Conservation (phyloP, 1,140 invertebrate genomes). For the Dreissena polymorpha region DNA sequence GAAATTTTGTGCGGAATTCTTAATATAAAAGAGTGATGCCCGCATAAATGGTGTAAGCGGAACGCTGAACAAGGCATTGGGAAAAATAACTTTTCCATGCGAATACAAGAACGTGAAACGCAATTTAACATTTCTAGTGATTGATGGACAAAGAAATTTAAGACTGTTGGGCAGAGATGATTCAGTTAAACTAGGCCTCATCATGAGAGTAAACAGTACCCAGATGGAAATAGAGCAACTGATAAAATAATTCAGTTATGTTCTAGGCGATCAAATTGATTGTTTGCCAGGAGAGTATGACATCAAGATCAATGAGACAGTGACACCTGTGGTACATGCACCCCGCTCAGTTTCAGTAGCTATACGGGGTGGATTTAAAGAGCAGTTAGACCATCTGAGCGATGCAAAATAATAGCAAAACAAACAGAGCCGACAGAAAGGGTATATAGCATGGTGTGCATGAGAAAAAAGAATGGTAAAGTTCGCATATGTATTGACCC, state of each 20-base stretch:
- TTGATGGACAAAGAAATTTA: conserved; percentile 7
- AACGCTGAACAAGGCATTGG: conserved; percentile 15
- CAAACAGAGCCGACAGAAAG: conserved; percentile 53
- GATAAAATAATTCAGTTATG: conserved; percentile 24
- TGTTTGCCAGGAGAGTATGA: conserved; percentile 43
- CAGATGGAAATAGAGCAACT: conserved; percentile 24
- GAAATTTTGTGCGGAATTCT: background rate
- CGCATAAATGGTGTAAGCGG: conserved; percentile 47
- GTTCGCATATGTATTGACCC: conserved; percentile 81
- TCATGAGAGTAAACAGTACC: background rate
- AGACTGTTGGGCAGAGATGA: conserved; percentile 12
- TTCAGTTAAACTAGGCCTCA: conserved; percentile 11
- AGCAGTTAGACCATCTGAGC: conserved; percentile 49
- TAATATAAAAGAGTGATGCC: background rate
- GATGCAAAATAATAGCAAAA: conserved; percentile 37
- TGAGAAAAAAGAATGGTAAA: conserved; percentile 60
- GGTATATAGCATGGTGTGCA: conserved; percentile 48
- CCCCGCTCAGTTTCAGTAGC: conserved; percentile 42
- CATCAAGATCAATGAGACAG: conserved; percentile 24
- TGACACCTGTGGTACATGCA: conserved; percentile 35
- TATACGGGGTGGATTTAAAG: conserved; percentile 54
- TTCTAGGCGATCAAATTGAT: conserved; percentile 37
- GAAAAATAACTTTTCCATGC: conserved; percentile 42
- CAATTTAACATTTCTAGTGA: conserved; percentile 28
- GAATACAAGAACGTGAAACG: conserved; percentile 17